These are phyloP conservation scores for Apantesis nais DNA, from an alignment of 2,888 invertebrate species.

Conservation along the genomic window DNA sequence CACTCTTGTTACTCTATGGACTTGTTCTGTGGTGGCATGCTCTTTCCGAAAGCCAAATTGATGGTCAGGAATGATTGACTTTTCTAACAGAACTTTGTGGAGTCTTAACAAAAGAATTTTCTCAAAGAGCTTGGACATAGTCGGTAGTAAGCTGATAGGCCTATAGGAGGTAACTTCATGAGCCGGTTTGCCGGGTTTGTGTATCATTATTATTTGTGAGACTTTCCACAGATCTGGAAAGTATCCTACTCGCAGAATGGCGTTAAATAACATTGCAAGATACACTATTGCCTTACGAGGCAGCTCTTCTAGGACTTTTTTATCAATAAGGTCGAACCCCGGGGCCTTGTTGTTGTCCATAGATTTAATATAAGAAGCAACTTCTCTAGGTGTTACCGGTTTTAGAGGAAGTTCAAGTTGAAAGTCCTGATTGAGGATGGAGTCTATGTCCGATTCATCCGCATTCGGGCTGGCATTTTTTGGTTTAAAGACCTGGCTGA, in stretches of 20 bases:
- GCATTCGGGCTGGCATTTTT: neutral
- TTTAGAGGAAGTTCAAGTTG: neutral
- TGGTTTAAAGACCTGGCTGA: neutral
- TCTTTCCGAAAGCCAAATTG: too few relatives aligned
- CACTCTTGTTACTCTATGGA: too few relatives aligned
- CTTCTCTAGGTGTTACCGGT: neutral
- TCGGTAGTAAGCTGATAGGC: neutral
- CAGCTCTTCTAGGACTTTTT: neutral
- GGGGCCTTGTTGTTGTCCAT: neutral
- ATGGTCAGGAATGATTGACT: too few relatives aligned
- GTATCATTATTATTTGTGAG: neutral
- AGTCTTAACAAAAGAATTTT: too few relatives aligned
- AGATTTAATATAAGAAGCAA: neutral
- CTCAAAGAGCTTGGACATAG: too few relatives aligned
- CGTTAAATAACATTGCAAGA: neutral
- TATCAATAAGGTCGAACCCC: neutral
- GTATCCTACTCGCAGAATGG: neutral
- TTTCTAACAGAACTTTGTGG: too few relatives aligned
- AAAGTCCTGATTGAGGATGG: conserved; percentile 1
- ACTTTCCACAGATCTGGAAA: neutral
- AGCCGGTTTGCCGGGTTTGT: neutral
- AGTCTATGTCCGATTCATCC: neutral
- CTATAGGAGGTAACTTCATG: neutral
- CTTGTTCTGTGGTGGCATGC: too few relatives aligned
- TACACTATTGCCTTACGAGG: neutral